Conservation (phyloP, 2,888 invertebrate genomes). For the Perithous albicinctus region DNA sequence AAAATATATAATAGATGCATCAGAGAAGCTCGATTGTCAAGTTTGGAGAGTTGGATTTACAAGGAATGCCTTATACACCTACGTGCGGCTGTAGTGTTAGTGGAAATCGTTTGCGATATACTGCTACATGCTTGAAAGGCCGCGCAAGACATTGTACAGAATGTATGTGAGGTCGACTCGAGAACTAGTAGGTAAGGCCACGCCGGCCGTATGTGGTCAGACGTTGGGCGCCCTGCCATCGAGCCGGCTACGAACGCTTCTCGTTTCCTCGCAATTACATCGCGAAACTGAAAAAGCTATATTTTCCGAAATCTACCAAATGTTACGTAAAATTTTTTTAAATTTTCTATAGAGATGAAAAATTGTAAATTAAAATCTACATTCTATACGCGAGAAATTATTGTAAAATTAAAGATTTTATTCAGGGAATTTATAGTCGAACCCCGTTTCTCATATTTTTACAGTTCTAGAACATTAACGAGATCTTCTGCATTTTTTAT, state of each 20-base stretch:
- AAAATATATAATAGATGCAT: no score
- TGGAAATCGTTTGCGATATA: conserved; percentile 16
- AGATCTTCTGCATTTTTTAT: no score
- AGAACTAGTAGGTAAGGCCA: conserved; percentile 5
- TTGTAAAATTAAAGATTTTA: no score
- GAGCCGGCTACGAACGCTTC: conserved; percentile 10
- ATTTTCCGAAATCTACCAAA: background rate
- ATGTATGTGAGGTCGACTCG: background rate
- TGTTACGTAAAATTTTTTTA: no score
- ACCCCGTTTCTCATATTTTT: no score
- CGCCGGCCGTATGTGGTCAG: conserved; percentile 20
- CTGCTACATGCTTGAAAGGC: background rate
- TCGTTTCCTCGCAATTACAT: background rate
- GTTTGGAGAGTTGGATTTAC: no score
- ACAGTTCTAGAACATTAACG: no score
- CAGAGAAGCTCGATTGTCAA: no score
- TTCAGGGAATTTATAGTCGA: no score
- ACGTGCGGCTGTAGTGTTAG: background rate
- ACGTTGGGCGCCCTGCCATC: background rate
- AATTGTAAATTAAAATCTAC: no score
- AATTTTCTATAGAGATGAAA: no score
- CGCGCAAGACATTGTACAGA: background rate
- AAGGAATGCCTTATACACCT: background rate
- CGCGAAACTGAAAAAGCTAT: background rate
- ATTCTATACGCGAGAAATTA: no score